Evolutionary conservation across 2,888 invertebrate genomes (phyloP).

Genomic region (Acanthacorydalis orientalis): DNA sequence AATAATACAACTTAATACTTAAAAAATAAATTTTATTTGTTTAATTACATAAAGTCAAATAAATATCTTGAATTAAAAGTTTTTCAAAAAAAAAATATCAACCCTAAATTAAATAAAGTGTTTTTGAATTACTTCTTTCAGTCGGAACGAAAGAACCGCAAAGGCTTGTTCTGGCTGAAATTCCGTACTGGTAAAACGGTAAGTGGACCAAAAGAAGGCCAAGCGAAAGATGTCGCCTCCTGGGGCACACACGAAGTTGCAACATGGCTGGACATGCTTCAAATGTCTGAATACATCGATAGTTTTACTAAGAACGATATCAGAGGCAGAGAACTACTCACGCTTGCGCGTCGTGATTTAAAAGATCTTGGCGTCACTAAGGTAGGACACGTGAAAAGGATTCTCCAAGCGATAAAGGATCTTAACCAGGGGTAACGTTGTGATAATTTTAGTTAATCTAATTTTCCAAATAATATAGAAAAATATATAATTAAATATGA

Average conservation of each 20-base stretch:
- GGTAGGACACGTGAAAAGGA: slow-evolving; percentile 90
- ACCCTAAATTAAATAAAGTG: neutral
- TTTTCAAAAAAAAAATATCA: neutral
- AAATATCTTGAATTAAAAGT: too few species aligned
- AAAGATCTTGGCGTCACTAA: slow-evolving; percentile 87
- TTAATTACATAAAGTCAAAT: too few species aligned
- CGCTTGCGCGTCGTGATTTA: slow-evolving; percentile 69
- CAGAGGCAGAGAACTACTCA: slow-evolving; percentile 73
- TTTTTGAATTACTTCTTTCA: slow-evolving; percentile 11
- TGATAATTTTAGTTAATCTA: too few species aligned
- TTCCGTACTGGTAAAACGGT: slow-evolving; percentile 32
- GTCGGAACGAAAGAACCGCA: slow-evolving; percentile 31
- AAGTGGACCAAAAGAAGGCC: slow-evolving; percentile 24
- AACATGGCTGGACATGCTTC: slow-evolving; percentile 76
- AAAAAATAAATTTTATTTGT: too few species aligned
- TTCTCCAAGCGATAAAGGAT: slow-evolving; percentile 84
- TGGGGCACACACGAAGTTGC: slow-evolving; percentile 88
- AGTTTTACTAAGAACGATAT: slow-evolving; percentile 84
- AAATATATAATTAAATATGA: too few species aligned
- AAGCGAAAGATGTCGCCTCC: slow-evolving; percentile 33
- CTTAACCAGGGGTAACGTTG: slow-evolving; percentile 28
- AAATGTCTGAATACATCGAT: slow-evolving; percentile 80
- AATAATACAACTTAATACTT: too few species aligned
- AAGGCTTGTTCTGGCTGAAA: slow-evolving; percentile 53
- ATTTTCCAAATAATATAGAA: too few species aligned